Percentiles rank a stretch among this genome's conserved stretches.
These are phyloP conservation scores for Formica aserva DNA, from an alignment of 2,888 invertebrate genomes.

Conservation along the genomic window DNA sequence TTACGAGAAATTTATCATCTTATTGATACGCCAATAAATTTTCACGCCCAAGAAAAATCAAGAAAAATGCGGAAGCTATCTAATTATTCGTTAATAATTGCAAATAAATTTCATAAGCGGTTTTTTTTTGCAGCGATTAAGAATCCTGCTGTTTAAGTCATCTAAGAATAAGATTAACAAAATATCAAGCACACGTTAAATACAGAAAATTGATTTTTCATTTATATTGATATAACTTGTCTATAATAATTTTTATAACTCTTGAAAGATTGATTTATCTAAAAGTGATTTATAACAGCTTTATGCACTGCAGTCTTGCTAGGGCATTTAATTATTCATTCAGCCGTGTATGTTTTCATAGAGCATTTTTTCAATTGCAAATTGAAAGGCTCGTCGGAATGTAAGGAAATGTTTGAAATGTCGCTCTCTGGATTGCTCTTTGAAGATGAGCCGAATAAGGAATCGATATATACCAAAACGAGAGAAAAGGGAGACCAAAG, in stretches of 20 bases:
- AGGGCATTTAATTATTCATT: constrained; percentile 16
- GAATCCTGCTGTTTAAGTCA: background rate
- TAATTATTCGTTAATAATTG: background rate
- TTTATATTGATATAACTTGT: background rate
- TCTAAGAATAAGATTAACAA: background rate
- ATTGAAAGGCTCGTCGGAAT: background rate
- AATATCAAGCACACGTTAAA: background rate
- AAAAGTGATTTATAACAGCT: background rate
- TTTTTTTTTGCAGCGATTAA: background rate
- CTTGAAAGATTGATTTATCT: background rate
- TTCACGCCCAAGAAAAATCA: background rate
- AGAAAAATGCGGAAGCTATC: background rate
- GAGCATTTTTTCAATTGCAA: background rate
- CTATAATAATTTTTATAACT: background rate
- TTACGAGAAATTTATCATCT: constrained; percentile 15
- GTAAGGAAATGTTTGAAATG: constrained; percentile 6
- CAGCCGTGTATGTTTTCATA: background rate
- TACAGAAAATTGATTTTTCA: background rate
- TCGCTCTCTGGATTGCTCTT: constrained; percentile 25
- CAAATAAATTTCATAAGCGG: background rate
- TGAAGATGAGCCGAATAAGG: constrained; percentile 36
- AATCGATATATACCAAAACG: constrained; percentile 25
- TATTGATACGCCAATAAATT: constrained; percentile 2
- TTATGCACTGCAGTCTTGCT: background rate
- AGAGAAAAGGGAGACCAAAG: constrained; percentile 24